A percentile compares a stretch with the other conserved stretches of the same genome.
Evolutionary conservation across 2,113 vertebrate genomes (phyloP).

Genomic region (Nyctibius bracteatus): DNA sequence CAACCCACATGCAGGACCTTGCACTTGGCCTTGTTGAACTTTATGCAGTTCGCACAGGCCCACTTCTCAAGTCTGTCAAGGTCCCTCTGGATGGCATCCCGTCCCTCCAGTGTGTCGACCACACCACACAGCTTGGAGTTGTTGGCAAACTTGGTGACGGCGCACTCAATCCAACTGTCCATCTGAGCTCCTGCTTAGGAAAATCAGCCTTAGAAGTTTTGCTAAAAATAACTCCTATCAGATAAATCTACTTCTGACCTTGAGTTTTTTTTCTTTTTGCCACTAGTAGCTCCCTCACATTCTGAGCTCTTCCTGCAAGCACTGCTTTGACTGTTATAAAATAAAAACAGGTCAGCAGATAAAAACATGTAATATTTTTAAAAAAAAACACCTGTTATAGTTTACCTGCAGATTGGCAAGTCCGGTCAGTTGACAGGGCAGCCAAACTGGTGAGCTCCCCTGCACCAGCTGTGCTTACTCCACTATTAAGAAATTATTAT

Average conservation of each 20-base stretch:
- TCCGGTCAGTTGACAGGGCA: not conserved
- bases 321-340: not conserved
- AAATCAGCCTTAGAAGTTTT: not conserved
- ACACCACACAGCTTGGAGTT: too few relatives aligned
- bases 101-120: too few relatives aligned
- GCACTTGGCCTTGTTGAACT: too few relatives aligned
- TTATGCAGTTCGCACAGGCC: too few relatives aligned
- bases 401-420: not conserved
- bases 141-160: too few relatives aligned
- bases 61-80: too few relatives aligned
- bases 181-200: not conserved
- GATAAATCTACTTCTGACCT: not conserved
- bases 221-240: slow-evolving; percentile 9
- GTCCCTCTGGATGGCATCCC: too few relatives aligned
- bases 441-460: not conserved
- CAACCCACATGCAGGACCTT: too few relatives aligned
- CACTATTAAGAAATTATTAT: not conserved
- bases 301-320: not conserved
- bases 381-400: not conserved
- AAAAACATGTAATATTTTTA: not conserved
- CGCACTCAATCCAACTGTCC: too few relatives aligned
- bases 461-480: not conserved
- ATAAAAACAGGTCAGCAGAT: not conserved
- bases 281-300: not conserved
- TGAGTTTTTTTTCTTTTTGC: not conserved